Conservation (phyloP, 2,797 vertebrate species). For the Melanotaenia parkinsoni region DNA sequence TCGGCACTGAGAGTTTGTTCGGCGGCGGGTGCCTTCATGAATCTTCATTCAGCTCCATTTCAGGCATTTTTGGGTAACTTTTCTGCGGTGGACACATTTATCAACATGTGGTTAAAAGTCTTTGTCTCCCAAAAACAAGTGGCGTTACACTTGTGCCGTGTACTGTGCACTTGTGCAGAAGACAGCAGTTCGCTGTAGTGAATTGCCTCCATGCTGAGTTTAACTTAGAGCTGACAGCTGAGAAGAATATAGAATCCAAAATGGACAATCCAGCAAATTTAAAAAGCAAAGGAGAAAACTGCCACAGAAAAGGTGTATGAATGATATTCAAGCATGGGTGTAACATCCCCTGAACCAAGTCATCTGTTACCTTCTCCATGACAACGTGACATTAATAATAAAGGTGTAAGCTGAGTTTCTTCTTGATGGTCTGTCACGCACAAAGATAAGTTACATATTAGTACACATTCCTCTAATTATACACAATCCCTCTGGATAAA, state of each 20-base stretch:
- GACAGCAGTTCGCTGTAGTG: background rate
- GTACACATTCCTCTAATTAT: background rate
- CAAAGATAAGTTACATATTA: background rate
- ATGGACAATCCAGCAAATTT: background rate
- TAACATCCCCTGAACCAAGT: background rate
- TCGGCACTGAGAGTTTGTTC: background rate
- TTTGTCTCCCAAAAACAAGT: conserved; percentile 2
- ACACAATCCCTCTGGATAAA: background rate
- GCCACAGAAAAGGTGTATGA: background rate
- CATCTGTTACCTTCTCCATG: background rate
- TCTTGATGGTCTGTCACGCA: conserved; percentile 7
- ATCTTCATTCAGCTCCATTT: background rate
- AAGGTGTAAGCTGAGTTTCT: conserved; percentile 3
- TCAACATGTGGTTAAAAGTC: conserved; percentile 5
- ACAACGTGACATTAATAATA: conserved; percentile 29
- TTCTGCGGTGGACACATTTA: conserved; percentile 2
- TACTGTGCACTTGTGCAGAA: background rate
- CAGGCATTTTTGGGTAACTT: background rate
- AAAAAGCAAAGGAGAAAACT: conserved; percentile 2
- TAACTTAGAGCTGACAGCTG: conserved; percentile 2
- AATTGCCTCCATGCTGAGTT: conserved; percentile 11
- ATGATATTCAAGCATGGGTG: background rate
- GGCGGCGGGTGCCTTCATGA: background rate
- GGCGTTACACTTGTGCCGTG: background rate
- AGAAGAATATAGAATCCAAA: conserved; percentile 11